Evolutionary conservation across 2,113 vertebrate species (phyloP).

Genomic region (Mirza zaza): DNA sequence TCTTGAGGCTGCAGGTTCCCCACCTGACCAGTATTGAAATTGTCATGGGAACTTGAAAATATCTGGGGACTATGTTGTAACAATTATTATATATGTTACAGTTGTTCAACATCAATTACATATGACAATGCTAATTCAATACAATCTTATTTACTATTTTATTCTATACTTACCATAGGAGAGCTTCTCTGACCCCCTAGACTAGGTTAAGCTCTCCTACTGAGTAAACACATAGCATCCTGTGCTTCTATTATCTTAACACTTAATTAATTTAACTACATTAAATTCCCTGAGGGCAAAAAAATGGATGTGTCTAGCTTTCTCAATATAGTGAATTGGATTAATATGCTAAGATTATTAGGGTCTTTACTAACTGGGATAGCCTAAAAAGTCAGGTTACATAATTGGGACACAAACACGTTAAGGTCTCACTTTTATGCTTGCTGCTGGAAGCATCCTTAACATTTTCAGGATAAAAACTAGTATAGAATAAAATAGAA

Average conservation of each 20-base stretch:
- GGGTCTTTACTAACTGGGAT: neutral
- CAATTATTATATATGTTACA: neutral
- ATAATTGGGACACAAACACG: constrained; percentile 14
- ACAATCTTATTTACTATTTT: neutral
- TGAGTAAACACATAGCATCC: neutral
- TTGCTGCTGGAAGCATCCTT: neutral
- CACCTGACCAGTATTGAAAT: neutral
- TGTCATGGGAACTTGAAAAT: neutral
- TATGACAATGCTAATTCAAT: neutral
- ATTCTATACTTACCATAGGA: neutral
- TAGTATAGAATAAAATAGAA: constrained; percentile 48
- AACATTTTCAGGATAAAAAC: constrained; percentile 25
- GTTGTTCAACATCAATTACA: neutral
- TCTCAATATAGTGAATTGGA: neutral
- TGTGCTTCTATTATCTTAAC: neutral
- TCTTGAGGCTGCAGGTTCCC: too few species aligned
- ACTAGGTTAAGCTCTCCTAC: neutral
- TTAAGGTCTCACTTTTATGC: constrained; percentile 16
- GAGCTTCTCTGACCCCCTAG: neutral
- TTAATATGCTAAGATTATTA: constrained; percentile 4
- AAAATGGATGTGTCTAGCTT: neutral
- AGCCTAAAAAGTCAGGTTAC: neutral
- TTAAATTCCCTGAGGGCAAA: neutral
- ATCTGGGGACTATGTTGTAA: neutral
- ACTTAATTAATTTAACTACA: neutral